phyloP scores from a whole-genome alignment of 2,888 invertebrate genomes.

The Parnassius orleans region DNA sequence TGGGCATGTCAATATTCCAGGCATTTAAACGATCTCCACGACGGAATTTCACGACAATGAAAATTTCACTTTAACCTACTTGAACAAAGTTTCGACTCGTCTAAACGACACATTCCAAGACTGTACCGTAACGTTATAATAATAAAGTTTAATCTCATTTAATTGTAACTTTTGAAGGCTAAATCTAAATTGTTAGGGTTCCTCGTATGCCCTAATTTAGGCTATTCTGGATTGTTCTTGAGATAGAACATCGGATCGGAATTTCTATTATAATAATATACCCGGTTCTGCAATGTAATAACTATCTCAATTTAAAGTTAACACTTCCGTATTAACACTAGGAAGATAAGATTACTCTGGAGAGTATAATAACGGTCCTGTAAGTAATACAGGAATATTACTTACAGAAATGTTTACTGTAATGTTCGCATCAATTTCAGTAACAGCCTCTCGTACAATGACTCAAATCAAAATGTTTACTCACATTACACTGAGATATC shows the following conservation, averaged over 20 bases:
- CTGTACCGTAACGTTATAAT: slow-evolving; percentile 30
- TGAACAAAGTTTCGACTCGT: slow-evolving; percentile 39
- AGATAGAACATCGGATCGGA: slow-evolving; percentile 33
- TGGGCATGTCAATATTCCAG: slow-evolving; percentile 47
- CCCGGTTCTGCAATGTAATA: slow-evolving; percentile 13
- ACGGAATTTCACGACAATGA: slow-evolving; percentile 32
- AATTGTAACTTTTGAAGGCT: slow-evolving; percentile 27
- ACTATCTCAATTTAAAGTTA: neutral
- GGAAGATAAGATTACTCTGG: neutral
- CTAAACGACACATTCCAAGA: slow-evolving; percentile 15
- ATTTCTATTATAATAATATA: slow-evolving; percentile 27
- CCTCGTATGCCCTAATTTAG: slow-evolving; percentile 41
- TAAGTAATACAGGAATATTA: too few relatives aligned
- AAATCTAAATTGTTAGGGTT: slow-evolving; percentile 47
- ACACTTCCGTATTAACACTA: slow-evolving; percentile 8
- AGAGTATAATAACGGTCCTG: too few relatives aligned
- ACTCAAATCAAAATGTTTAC: neutral
- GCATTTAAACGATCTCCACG: slow-evolving; percentile 37
- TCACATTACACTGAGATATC: neutral
- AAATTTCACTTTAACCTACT: slow-evolving; percentile 44
- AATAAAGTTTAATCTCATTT: slow-evolving; percentile 32
- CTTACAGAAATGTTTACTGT: neutral
- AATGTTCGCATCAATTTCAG: slow-evolving; percentile 5
- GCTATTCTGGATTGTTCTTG: slow-evolving; percentile 33
- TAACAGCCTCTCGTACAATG: neutral